Conservation (phyloP, 2,113 vertebrate species). For the Hippocampus zosterae region DNA sequence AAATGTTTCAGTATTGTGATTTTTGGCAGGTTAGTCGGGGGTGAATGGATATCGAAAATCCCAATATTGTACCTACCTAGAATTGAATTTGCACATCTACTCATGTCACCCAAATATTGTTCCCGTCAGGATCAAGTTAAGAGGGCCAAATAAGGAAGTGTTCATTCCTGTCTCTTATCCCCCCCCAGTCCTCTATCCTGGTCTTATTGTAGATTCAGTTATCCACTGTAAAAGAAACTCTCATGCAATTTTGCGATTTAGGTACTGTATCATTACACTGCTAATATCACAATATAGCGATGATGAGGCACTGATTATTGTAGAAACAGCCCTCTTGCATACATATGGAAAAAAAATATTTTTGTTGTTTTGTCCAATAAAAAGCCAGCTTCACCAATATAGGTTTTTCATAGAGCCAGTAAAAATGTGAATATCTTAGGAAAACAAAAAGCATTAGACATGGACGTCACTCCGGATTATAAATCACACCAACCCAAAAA, state of each 20-base stretch:
- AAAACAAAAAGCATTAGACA: neutral
- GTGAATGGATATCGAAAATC: neutral
- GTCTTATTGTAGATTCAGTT: neutral
- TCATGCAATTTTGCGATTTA: neutral
- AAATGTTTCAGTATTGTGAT: neutral
- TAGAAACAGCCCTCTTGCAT: neutral
- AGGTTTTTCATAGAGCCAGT: neutral
- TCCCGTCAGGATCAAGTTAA: neutral
- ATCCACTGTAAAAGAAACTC: neutral
- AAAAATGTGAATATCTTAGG: neutral
- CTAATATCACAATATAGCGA: neutral
- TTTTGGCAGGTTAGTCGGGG: neutral
- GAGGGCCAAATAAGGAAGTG: neutral
- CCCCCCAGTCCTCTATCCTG: conserved; percentile 13
- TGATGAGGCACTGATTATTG: neutral
- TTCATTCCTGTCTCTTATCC: conserved; percentile 28
- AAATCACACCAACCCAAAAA: too few species aligned
- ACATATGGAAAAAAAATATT: neutral
- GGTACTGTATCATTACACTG: neutral
- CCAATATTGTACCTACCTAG: neutral
- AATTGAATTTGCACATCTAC: neutral
- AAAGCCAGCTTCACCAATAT: neutral
- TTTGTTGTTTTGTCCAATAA: neutral
- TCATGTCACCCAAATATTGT: neutral
- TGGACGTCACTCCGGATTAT: too few species aligned